Evolutionary conservation across 2,888 invertebrate species (phyloP).

Genomic region (Willowsia nigromaculata): DNA sequence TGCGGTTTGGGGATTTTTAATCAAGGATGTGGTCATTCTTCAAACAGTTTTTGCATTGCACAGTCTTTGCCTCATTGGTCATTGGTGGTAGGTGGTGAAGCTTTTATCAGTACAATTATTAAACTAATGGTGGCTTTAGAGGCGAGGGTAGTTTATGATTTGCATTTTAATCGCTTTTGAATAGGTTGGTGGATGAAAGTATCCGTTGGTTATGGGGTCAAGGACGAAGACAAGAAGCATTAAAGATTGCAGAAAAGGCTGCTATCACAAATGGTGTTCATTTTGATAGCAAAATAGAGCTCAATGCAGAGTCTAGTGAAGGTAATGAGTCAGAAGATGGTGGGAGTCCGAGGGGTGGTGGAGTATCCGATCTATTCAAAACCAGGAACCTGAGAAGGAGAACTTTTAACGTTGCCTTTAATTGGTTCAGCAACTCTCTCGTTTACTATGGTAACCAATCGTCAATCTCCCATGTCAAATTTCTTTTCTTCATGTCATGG

Average conservation of each 20-base stretch:
- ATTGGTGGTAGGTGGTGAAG: slow-evolving; percentile 84
- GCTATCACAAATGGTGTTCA: slow-evolving; percentile 41
- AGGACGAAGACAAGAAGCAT: slow-evolving; percentile 85
- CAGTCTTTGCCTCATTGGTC: slow-evolving; percentile 86
- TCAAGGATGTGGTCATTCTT: slow-evolving; percentile 83
- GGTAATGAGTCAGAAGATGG: neutral
- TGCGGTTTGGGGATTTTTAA: slow-evolving; percentile 90
- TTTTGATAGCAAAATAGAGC: slow-evolving; percentile 61
- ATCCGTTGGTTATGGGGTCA: slow-evolving; percentile 94
- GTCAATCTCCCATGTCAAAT: too few species aligned
- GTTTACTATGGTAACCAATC: slow-evolving; percentile 72
- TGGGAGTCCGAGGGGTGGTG: neutral
- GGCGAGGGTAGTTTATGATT: neutral
- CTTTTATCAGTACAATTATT: neutral
- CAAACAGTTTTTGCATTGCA: slow-evolving; percentile 91
- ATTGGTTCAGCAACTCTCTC: slow-evolving; percentile 83
- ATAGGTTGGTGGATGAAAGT: slow-evolving; percentile 94
- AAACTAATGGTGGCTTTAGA: neutral
- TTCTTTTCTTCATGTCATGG: too few species aligned
- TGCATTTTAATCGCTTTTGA: neutral
- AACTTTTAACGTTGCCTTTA: slow-evolving; percentile 89
- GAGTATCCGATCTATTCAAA: slow-evolving; percentile 80
- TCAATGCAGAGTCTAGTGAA: neutral
- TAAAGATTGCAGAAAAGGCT: slow-evolving; percentile 80
- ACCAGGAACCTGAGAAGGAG: slow-evolving; percentile 84